phyloP scores from a whole-genome alignment of 2,797 vertebrate genomes.

The Tiaroga cobitis region DNA sequence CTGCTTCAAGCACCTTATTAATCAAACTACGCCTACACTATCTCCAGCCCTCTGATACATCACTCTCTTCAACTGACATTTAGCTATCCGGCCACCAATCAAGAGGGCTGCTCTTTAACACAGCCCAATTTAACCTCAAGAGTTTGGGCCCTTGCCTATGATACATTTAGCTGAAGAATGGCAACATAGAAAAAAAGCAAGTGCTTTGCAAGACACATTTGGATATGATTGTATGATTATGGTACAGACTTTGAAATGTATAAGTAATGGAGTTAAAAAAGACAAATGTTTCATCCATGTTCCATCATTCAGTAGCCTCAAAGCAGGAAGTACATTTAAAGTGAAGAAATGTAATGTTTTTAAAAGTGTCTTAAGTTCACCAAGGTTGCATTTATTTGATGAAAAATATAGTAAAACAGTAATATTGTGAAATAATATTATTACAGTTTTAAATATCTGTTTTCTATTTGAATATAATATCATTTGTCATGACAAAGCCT shows the following conservation, averaged over 20 bases:
- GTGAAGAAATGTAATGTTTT: background rate
- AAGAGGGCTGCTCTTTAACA: constrained; percentile 22
- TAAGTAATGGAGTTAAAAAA: background rate
- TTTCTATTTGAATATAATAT: background rate
- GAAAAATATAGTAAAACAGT: background rate
- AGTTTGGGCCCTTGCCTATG: background rate
- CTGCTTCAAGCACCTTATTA: constrained; percentile 28
- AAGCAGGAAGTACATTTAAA: background rate
- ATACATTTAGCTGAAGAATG: background rate
- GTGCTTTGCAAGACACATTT: background rate
- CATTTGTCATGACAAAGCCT: background rate
- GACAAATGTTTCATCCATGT: background rate
- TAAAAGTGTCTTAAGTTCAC: background rate
- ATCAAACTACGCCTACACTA: constrained; percentile 31
- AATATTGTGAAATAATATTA: background rate
- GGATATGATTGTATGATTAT: background rate
- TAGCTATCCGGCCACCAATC: constrained; percentile 44
- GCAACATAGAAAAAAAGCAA: background rate
- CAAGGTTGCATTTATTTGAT: background rate
- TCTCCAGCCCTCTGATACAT: constrained; percentile 40
- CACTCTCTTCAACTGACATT: constrained; percentile 46
- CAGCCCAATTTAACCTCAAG: constrained; percentile 21
- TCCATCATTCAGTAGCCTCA: background rate
- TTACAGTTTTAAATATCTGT: background rate
- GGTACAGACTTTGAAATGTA: background rate